These are phyloP conservation scores for Notodonta ziczac DNA, from an alignment of 2,888 invertebrate species.

Conservation along the genomic window DNA sequence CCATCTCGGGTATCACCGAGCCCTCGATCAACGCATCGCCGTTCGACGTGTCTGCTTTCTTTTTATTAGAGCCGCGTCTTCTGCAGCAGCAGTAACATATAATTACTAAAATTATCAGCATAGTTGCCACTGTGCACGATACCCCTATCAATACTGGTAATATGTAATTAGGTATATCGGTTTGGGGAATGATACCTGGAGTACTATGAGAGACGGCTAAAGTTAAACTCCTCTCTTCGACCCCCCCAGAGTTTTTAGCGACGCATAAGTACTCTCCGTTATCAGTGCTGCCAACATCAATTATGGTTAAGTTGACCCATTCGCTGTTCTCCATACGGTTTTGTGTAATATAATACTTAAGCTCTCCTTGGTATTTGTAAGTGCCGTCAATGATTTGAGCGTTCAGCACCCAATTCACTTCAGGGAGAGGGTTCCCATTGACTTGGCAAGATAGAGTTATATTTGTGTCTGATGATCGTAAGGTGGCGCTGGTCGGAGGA, in stretches of 20 bases:
- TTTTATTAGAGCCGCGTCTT: slow-evolving; percentile 81
- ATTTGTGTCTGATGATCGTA: slow-evolving; percentile 87
- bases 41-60: slow-evolving; percentile 84
- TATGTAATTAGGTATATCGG: slow-evolving; percentile 83
- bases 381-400: slow-evolving; percentile 85
- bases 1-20: slow-evolving; percentile 92
- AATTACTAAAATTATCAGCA: slow-evolving; percentile 77
- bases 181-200: slow-evolving; percentile 72
- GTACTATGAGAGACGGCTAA: slow-evolving; percentile 79
- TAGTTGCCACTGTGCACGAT: slow-evolving; percentile 73
- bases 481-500: slow-evolving; percentile 83
- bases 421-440: slow-evolving; percentile 90
- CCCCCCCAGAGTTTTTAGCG: slow-evolving; percentile 92
- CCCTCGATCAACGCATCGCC: slow-evolving; percentile 90
- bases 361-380: slow-evolving; percentile 76
- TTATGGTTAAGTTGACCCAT: slow-evolving; percentile 89
- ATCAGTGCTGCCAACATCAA: slow-evolving; percentile 86
- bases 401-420: slow-evolving; percentile 90
- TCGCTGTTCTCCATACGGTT: slow-evolving; percentile 67
- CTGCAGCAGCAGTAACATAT: slow-evolving; percentile 85
- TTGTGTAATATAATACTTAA: slow-evolving; percentile 74
- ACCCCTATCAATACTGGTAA: slow-evolving; percentile 83
- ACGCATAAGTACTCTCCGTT: slow-evolving; percentile 91
- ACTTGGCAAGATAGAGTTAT: slow-evolving; percentile 91
- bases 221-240: slow-evolving; percentile 90